phyloP scores from a whole-genome alignment of 2,888 invertebrate genomes.

The Lepetodrilus schrolli region DNA sequence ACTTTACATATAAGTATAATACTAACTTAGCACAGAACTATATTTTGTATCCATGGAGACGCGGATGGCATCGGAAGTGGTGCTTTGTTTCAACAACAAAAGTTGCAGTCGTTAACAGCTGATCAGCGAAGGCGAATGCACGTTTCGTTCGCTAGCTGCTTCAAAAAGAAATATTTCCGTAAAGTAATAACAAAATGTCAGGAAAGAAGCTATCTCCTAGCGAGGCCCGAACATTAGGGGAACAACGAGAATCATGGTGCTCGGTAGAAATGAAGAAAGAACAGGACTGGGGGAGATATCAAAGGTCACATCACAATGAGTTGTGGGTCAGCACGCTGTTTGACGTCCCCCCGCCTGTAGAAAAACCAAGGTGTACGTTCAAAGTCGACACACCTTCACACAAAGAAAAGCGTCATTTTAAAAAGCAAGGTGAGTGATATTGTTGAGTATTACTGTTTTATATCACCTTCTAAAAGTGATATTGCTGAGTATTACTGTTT shows the following conservation, averaged over 20 bases:
- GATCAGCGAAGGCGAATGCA: not conserved
- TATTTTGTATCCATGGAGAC: conserved; percentile 1
- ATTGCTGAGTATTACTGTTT: no score
- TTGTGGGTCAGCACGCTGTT: conserved; percentile 58
- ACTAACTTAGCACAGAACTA: no score
- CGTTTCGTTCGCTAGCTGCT: not conserved
- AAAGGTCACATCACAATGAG: conserved; percentile 55
- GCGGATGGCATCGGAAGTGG: conserved; percentile 30
- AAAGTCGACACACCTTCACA: conserved; percentile 59
- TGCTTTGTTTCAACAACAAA: not conserved
- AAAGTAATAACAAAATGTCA: not conserved
- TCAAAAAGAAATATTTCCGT: not conserved
- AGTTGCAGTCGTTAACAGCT: not conserved
- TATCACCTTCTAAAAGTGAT: not conserved
- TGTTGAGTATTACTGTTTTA: not conserved
- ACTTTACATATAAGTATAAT: no score
- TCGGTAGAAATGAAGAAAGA: conserved; percentile 70
- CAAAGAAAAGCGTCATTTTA: conserved; percentile 58
- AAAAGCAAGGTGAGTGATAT: conserved; percentile 54
- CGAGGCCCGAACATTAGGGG: conserved; percentile 26
- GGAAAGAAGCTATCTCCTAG: not conserved
- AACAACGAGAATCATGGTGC: conserved; percentile 70
- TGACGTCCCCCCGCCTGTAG: conserved; percentile 45
- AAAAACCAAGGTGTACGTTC: conserved; percentile 60
- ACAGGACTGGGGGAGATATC: conserved; percentile 66